Base-by-base conservation (phyloP, 2,113 vertebrate species). In the Grus americana region DNA sequence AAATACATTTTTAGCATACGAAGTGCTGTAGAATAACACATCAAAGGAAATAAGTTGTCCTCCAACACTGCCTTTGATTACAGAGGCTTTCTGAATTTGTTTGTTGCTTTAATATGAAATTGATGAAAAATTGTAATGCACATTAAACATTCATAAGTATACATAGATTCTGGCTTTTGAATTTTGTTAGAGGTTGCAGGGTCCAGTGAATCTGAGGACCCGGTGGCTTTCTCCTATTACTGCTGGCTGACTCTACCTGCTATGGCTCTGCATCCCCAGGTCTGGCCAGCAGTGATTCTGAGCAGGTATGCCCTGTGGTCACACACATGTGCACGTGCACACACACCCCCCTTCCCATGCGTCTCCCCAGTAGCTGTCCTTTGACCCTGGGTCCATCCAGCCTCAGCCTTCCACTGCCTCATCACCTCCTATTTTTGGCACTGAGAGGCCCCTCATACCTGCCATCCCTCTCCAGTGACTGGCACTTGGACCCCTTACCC, bases 161-260 rank as follows among this genome's bases (percentile, higher is more conserved):
- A 50, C 40, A 44, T 21, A 40, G 17, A 59, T 80, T 72, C 32
- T 76, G n/a, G n/a, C 14, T 68, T 75, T 76, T 72, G 2, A 3
- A 10, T 80, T 90, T 68, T 76, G 11, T 30, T 29, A n/a, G 67
- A 30, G 11, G 7, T 46, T 81, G 40, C 20, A 78, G 49, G n/a
- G 50, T 49, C 29, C 22, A 26, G 44, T 36, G 44, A 54, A 50
- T 18, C 55, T 40, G 54, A 75, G 44, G 68, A 68, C 14, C 6
- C 44, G 38, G 54, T 26, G 24, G 11, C 11, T 47, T 65, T 65
- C 22, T 49, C 21, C 50, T 72, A 7, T 13, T 0, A 0, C 58
- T 87, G 65, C 49, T 1, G 1, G 5, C 15, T 67, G 23, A 27
- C 32, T 57, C 54, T 49, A 18, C 36, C 62, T 47, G 52, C 46